Evolutionary conservation across 2,888 invertebrate species (phyloP).

Genomic region (Drosophila aldrichi): DNA sequence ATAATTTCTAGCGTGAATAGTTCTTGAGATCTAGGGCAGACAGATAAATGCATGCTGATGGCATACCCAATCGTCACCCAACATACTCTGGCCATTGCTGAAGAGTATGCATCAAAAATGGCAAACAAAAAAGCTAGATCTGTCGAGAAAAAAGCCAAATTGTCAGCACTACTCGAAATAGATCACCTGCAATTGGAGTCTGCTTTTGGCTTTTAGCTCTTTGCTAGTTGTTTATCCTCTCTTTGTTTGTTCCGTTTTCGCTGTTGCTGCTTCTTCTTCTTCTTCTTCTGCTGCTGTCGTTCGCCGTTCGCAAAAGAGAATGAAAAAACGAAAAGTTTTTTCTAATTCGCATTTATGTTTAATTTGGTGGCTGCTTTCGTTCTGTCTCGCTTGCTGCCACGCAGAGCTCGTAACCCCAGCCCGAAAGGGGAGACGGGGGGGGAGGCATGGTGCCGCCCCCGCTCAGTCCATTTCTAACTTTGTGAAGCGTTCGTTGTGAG

Average conservation of each 20-base stretch:
- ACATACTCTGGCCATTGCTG: too few relatives aligned
- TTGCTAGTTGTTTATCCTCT: neutral
- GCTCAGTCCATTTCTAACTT: conserved; percentile 10
- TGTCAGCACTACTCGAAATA: neutral
- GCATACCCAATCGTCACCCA: neutral
- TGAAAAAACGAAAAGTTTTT: conserved; percentile 43
- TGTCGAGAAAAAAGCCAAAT: neutral
- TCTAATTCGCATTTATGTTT: conserved; percentile 82
- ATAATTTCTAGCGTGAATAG: neutral
- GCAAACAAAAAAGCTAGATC: neutral
- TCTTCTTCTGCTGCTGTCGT: neutral
- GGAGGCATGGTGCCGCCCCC: neutral
- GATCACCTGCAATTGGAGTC: neutral
- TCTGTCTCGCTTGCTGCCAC: conserved; percentile 38
- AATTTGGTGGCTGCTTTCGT: conserved; percentile 54
- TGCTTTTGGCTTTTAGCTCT: neutral
- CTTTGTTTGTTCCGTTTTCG: neutral
- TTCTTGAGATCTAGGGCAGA: neutral
- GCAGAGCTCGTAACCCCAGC: conserved; percentile 29
- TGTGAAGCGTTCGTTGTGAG: conserved; percentile 42
- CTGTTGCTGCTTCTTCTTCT: neutral
- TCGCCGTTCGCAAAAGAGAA: neutral
- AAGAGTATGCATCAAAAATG: neutral
- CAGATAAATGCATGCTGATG: neutral
- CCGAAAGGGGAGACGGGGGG: neutral